Conservation (phyloP, 2,113 vertebrate species). For the Chinchilla lanigera region DNA sequence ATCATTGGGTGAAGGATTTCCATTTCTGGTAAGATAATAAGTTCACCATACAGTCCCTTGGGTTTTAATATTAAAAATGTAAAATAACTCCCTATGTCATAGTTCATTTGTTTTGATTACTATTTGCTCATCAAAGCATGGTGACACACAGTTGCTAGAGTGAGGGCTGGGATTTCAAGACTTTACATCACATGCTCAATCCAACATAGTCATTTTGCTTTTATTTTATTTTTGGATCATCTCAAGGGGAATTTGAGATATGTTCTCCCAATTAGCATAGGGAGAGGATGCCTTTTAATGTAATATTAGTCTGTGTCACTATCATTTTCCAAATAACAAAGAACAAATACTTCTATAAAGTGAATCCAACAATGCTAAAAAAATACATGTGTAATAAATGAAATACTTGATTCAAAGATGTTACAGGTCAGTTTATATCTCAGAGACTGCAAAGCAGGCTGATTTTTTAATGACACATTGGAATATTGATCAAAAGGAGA, state of each 20-base stretch:
- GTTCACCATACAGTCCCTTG: not conserved
- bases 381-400: not conserved
- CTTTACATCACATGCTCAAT: not conserved
- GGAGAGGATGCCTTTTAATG: not conserved
- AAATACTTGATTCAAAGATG: not conserved
- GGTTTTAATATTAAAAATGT: not conserved
- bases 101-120: not conserved
- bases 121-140: not conserved
- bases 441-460: not conserved
- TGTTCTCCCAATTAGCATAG: not conserved
- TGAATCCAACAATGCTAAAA: not conserved
- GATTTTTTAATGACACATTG: not conserved
- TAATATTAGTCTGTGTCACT: not conserved
- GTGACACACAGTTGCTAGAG: not conserved
- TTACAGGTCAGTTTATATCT: not conserved
- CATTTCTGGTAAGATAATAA: not conserved
- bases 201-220: not conserved
- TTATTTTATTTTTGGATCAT: not conserved
- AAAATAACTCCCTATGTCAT: not conserved
- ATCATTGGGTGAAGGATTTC: not conserved
- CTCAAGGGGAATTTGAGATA: not conserved
- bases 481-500: not conserved
- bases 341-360: not conserved
- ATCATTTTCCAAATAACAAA: conserved; percentile 50
- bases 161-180: not conserved